Evolutionary conservation across 1,140 invertebrate genomes (phyloP), one percentile per base, ranked within the genome.

Genomic region (Fopius arisanus): DNA sequence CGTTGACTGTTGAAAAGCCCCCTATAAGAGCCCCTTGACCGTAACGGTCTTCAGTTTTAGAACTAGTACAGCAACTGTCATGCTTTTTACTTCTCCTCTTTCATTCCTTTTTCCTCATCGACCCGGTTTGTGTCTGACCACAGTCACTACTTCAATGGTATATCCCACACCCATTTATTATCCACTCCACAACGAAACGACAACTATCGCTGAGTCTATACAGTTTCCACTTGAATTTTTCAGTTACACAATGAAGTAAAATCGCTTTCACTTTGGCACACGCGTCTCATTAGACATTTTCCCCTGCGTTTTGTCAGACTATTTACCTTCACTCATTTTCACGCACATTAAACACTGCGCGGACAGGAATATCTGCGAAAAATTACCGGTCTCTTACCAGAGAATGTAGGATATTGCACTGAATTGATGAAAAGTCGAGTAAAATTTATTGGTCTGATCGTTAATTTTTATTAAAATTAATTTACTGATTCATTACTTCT

Each of bases 251-350:
- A 72, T 59, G 41, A 48, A 67, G 70, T 67, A 67, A 72, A 72
- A 72, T 66, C 70, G 70, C 70, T 72, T 72, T 72, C 70, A 72
- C 70, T 66, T 59, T 67, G 40, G 41, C 40, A 67, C 70, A 71
- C 37, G 28, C 62, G 62, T 66, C 63, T 63, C 7, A 29, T 7
- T 31, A 31, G 5, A 19, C 16, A 62, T 51, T 37, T 43, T 6
- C 1, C 10, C 29, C 9, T 40, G 16, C 23, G 29, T 43, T 63
- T 63, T 63, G n/a, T 63, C n/a, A 65, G 9, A 31, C 29, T 48
- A 16, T 43, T 40, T 67, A 26, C 16, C 19, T 69, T 41, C 43
- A 48, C 48, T 28, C 6, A n/a, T n/a, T n/a, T n/a, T n/a, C n/a
- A n/a, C n/a, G n/a, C n/a, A n/a, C n/a, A n/a, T n/a, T n/a, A n/a